Percentiles rank a stretch among this genome's conserved stretches.
phyloP scores from a whole-genome alignment of 2,888 invertebrate species.

The Pilophorus perplexus region DNA sequence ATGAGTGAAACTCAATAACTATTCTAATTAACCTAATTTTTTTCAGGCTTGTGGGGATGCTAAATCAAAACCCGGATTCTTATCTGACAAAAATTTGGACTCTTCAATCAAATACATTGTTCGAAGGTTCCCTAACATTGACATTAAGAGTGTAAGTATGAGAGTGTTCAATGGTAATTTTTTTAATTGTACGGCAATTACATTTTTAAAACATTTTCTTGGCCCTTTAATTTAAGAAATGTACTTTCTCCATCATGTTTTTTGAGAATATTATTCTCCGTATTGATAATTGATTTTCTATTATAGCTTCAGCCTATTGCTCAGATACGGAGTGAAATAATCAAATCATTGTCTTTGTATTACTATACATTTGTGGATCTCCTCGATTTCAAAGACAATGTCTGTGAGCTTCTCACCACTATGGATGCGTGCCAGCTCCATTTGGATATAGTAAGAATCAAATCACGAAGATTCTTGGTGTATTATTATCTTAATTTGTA shows the following conservation, averaged over 20 bases:
- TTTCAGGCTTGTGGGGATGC: slow-evolving; percentile 87
- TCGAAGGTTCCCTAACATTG: slow-evolving; percentile 91
- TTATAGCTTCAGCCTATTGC: slow-evolving; percentile 74
- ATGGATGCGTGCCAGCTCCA: slow-evolving; percentile 96
- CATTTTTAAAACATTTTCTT: no score
- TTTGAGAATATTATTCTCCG: no score
- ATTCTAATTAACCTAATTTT: no score
- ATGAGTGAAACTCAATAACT: no score
- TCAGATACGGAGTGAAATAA: slow-evolving; percentile 86
- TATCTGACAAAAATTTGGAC: slow-evolving; percentile 96
- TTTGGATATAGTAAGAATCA: slow-evolving; percentile 74
- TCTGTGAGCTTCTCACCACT: slow-evolving; percentile 84
- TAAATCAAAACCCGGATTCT: slow-evolving; percentile 95
- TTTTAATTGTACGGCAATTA: neutral
- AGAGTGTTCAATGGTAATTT: neutral
- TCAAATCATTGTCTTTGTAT: slow-evolving; percentile 92
- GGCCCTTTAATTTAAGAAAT: no score
- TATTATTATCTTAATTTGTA: no score
- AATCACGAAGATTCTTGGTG: no score
- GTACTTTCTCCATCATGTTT: no score
- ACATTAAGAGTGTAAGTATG: slow-evolving; percentile 69
- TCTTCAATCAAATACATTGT: slow-evolving; percentile 93
- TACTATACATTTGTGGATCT: slow-evolving; percentile 99
- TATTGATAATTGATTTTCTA: no score
- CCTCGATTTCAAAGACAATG: slow-evolving; percentile 94